These are phyloP conservation scores for Cryptophagus acutangulus DNA, from an alignment of 2,888 invertebrate genomes.

Conservation along the genomic window DNA sequence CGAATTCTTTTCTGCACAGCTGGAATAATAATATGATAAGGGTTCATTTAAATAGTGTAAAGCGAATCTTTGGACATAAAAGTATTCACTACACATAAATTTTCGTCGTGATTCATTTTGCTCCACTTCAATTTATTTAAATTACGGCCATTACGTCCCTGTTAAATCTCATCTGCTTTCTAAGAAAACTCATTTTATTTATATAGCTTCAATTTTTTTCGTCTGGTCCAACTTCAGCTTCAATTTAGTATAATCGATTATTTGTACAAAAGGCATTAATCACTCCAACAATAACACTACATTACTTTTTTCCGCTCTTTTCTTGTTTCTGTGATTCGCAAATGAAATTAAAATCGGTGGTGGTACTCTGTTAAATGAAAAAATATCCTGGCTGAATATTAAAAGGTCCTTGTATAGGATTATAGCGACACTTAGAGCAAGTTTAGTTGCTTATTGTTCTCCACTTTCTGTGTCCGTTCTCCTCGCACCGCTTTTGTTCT, in stretches of 20 bases:
- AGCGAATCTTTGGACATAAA: conserved; percentile 1
- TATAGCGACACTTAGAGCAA: no score
- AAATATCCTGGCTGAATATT: no score
- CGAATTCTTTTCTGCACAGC: conserved; percentile 7
- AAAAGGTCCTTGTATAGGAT: no score
- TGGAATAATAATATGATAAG: conserved; percentile 9
- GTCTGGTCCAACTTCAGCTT: conserved; percentile 1
- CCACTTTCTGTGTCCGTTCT: conserved; percentile 8
- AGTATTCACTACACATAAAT: conserved; percentile 1
- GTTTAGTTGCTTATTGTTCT: conserved; percentile 15
- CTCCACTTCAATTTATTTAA: conserved; percentile 16
- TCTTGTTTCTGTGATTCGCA: no score
- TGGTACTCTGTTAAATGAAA: no score
- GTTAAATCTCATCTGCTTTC: conserved; percentile 18
- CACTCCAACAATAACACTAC: conserved; percentile 24
- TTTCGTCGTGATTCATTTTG: conserved; percentile 10
- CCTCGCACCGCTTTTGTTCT: conserved; percentile 16
- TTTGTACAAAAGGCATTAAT: conserved; percentile 23
- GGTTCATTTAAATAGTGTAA: conserved; percentile 8
- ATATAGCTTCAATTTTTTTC: conserved; percentile 17
- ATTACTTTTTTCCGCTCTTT: conserved; percentile 15
- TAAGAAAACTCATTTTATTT: conserved; percentile 23
- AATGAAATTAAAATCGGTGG: no score
- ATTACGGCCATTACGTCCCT: conserved; percentile 14
- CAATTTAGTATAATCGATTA: conserved; percentile 21